Percentiles rank a stretch among this genome's conserved stretches.
phyloP scores from a whole-genome alignment of 2,113 vertebrate genomes.

The Tursiops truncatus region DNA sequence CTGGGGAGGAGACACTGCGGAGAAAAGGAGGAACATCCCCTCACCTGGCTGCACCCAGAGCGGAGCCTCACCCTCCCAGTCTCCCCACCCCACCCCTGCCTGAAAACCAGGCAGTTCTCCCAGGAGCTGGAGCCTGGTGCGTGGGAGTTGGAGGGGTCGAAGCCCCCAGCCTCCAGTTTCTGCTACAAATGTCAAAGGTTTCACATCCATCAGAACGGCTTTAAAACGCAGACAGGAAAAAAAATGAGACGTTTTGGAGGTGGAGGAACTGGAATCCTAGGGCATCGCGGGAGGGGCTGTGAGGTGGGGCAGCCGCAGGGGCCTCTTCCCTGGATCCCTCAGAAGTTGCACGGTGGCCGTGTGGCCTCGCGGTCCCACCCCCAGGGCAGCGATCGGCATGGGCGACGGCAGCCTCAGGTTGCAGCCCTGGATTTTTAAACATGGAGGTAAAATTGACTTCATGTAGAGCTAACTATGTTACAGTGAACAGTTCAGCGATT shows the following conservation, averaged over 20 bases:
- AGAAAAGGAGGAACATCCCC: background rate
- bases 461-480: background rate
- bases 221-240: background rate
- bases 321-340: background rate
- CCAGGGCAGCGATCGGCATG: background rate
- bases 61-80: background rate
- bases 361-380: background rate
- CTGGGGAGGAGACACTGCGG: background rate
- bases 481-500: too few species aligned
- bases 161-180: background rate
- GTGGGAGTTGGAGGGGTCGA: background rate
- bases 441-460: background rate
- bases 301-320: too few species aligned
- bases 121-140: accelerated
- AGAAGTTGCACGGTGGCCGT: accelerated
- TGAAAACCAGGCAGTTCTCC: background rate
- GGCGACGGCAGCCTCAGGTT: background rate
- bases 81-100: background rate
- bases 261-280: background rate
- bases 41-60: background rate
- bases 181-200: background rate
- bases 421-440: background rate
- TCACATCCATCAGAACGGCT: background rate
- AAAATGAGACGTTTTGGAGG: background rate
- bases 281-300: background rate